Percentiles rank a stretch among this genome's conserved stretches.
phyloP scores from a whole-genome alignment of 2,888 invertebrate species.

The Nymphalis urticae region DNA sequence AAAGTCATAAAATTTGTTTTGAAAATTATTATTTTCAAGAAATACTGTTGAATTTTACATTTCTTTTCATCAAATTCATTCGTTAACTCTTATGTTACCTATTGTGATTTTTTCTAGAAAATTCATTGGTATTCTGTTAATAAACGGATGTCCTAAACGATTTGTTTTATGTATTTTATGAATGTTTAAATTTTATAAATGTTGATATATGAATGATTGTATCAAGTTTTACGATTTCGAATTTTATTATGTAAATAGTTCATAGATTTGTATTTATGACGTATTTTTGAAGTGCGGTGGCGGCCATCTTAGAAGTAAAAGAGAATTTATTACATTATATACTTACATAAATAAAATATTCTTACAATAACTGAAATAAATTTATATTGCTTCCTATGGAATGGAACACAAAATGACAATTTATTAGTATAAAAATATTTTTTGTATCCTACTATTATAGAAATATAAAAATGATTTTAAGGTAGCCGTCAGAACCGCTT shows the following conservation, averaged over 20 bases:
- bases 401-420: conserved; percentile 28
- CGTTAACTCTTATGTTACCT: neutral
- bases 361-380: conserved; percentile 2
- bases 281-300: conserved; percentile 41
- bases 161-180: conserved; percentile 29
- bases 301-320: conserved; percentile 28
- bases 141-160: conserved; percentile 25
- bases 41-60: neutral
- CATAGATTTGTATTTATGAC: conserved; percentile 54
- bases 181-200: conserved; percentile 16
- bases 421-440: conserved; percentile 5
- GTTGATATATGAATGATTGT: conserved; percentile 39
- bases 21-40: neutral
- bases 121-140: conserved; percentile 27
- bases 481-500: conserved; percentile 18
- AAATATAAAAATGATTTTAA: conserved; percentile 6
- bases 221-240: conserved; percentile 44
- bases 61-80: neutral
- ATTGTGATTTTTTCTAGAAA: conserved; percentile 9
- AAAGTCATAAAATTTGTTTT: neutral
- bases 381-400: conserved; percentile 9
- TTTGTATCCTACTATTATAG: neutral
- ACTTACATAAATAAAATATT: neutral
- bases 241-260: conserved; percentile 61
- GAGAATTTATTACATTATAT: conserved; percentile 8